Base-by-base conservation (phyloP, 1,140 invertebrate genomes). In the Micrasema longulum region DNA sequence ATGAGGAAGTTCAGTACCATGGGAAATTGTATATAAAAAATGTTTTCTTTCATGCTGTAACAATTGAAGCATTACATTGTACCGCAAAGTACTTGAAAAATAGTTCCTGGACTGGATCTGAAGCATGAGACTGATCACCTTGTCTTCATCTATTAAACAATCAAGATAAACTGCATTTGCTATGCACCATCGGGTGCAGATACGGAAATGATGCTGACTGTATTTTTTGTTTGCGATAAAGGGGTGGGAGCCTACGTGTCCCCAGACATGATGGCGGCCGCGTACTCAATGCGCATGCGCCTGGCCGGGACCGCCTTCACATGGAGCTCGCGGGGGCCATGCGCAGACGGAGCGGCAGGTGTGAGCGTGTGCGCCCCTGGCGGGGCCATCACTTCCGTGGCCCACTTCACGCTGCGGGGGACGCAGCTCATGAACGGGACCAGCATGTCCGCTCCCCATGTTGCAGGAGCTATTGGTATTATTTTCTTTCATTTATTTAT, bases 341-440 rank as follows among this genome's bases (percentile, higher is more conserved):
- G 93, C 71, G 87, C 91, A 48, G 96, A 99, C 84, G 98, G 97
- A 43, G 94, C 91, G 41, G 85, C 91, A 52, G 97, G 96, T 6
- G 90, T 98, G 2, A 91, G 89, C 35, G 89, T 99, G 9, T 97
- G 94, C 87, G 97, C 97, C 62, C 97, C 97, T 1, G 97, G 97
- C 69, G 97, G 93, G 50, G 98, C 98, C 50, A 96, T 99, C 73
- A 95, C 98, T 0, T 96, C 95, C 35, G 96, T 99, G 3, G 82
- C 84, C 43, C 94, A 95, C 81, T 99, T 95, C 83, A 96, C 94
- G 0, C 85, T 98, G 66, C 85, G 94, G 66, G 92, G 93, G 76
- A 90, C 90, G 50, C 95, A 98, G 79, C 86, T 99, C 5, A 96
- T 99, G 93, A 99, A 99, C 84, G 97, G 97, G 16, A 98, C 97